Percentiles rank a stretch among this genome's conserved stretches.
phyloP scores from a whole-genome alignment of 2,113 vertebrate species.

The Proterorhinus semilunaris region DNA sequence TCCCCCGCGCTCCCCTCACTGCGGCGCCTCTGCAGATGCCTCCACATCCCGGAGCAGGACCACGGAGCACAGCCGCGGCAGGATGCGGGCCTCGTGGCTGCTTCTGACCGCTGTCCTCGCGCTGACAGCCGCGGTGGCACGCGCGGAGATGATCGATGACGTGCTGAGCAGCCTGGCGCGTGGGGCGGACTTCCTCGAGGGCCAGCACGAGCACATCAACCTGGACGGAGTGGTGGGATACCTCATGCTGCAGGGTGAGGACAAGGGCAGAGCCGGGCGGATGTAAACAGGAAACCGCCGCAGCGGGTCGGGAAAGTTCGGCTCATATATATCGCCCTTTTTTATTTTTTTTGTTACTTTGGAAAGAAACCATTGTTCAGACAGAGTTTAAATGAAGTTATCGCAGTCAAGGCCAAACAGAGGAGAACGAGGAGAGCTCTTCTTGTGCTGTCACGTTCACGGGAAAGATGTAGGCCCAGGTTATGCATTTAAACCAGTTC shows the following conservation, averaged over 20 bases:
- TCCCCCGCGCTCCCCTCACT: conserved; percentile 10
- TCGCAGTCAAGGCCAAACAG: too few relatives aligned
- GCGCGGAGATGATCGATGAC: conserved; percentile 69
- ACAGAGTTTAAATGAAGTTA: too few relatives aligned
- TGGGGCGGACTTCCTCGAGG: conserved; percentile 77
- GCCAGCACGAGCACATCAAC: conserved; percentile 77
- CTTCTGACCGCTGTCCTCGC: conserved; percentile 43
- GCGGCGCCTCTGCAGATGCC: not conserved
- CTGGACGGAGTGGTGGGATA: conserved; percentile 83
- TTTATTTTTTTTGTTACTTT: too few relatives aligned
- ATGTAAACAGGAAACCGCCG: too few relatives aligned
- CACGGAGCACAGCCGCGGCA: not conserved
- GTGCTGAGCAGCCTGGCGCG: conserved; percentile 75
- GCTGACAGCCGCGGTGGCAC: conserved; percentile 53
- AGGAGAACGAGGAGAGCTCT: too few relatives aligned
- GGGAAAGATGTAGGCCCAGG: too few relatives aligned
- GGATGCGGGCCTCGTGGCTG: conserved; percentile 54
- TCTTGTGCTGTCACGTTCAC: too few relatives aligned
- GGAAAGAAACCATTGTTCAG: too few relatives aligned
- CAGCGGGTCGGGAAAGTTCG: too few relatives aligned
- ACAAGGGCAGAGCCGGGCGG: not conserved
- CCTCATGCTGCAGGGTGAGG: conserved; percentile 78
- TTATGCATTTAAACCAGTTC: too few relatives aligned
- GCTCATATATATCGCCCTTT: too few relatives aligned
- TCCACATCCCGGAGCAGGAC: conserved; percentile 2